Evolutionary conservation across 2,113 vertebrate genomes (phyloP).

Genomic region (Dasyornis broadbenti): DNA sequence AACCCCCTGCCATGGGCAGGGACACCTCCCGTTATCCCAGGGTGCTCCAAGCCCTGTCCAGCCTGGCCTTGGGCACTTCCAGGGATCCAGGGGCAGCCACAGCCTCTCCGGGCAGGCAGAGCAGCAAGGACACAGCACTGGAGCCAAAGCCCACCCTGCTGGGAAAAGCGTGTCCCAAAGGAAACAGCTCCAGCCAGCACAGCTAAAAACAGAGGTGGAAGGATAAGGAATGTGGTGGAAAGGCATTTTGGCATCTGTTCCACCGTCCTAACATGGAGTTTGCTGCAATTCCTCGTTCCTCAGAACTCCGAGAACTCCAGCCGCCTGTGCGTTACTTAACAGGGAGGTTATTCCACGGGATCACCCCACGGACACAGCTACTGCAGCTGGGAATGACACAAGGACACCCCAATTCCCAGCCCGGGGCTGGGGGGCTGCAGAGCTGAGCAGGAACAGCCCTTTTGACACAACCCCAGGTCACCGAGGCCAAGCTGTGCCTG

Average conservation of each 20-base stretch:
- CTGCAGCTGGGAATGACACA: accelerated
- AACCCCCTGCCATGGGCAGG: not conserved
- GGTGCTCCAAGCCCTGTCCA: not conserved
- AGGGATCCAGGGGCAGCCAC: not conserved
- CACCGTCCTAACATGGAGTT: accelerated
- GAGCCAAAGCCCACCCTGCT: not conserved
- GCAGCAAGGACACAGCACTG: not conserved
- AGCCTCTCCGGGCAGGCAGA: not conserved
- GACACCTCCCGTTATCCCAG: not conserved
- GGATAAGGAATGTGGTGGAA: not conserved
- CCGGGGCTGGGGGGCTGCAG: not conserved
- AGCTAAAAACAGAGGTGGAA: accelerated
- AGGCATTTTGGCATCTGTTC: not conserved
- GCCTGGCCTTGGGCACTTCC: not conserved
- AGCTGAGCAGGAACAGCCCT: not conserved
- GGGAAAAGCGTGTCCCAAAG: not conserved
- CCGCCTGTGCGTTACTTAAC: accelerated
- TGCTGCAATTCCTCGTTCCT: not conserved
- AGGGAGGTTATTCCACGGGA: accelerated
- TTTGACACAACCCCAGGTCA: accelerated
- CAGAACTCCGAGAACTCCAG: accelerated
- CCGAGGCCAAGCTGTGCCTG: not conserved
- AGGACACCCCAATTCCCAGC: not conserved
- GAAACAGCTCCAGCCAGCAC: not conserved
- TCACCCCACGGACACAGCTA: accelerated